These are phyloP conservation scores for Alaudala cheleensis DNA, from an alignment of 2,113 vertebrate species.

Conservation along the genomic window DNA sequence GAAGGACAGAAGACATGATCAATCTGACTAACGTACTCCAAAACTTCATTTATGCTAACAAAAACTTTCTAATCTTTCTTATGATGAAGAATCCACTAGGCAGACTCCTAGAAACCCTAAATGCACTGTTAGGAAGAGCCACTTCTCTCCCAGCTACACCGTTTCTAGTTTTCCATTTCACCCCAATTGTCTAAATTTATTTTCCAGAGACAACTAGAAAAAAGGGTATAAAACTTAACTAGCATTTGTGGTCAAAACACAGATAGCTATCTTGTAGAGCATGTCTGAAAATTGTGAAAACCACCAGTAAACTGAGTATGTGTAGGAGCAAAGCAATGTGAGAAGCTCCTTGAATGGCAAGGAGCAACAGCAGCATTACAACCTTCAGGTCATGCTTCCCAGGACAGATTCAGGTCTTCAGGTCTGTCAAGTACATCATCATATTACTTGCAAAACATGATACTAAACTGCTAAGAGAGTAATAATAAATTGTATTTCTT, in stretches of 20 bases:
- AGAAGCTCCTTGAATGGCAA: not conserved
- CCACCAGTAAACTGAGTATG: not conserved
- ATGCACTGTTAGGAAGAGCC: not conserved
- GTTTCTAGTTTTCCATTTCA: not conserved
- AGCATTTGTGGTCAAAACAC: not conserved
- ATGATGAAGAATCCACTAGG: not conserved
- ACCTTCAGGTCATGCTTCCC: not conserved
- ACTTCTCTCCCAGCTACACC: not conserved
- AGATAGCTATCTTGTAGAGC: not conserved
- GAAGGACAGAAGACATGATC: not conserved
- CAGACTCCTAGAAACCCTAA: not conserved
- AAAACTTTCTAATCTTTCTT: not conserved
- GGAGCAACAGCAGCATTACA: not conserved
- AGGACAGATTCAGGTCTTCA: not conserved
- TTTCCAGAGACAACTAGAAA: not conserved
- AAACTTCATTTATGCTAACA: not conserved
- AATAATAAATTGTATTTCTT: not conserved
- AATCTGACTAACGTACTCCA: rapidly evolving
- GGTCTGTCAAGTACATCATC: not conserved
- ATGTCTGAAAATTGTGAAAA: not conserved
- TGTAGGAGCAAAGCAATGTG: not conserved
- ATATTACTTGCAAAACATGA: not conserved
- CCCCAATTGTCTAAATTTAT: not conserved
- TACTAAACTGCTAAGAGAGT: not conserved
- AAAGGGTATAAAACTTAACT: not conserved